A percentile compares a stretch with the other conserved stretches of the same genome.
phyloP scores from a whole-genome alignment of 2,888 invertebrate species.

The Apamea epomidion region DNA sequence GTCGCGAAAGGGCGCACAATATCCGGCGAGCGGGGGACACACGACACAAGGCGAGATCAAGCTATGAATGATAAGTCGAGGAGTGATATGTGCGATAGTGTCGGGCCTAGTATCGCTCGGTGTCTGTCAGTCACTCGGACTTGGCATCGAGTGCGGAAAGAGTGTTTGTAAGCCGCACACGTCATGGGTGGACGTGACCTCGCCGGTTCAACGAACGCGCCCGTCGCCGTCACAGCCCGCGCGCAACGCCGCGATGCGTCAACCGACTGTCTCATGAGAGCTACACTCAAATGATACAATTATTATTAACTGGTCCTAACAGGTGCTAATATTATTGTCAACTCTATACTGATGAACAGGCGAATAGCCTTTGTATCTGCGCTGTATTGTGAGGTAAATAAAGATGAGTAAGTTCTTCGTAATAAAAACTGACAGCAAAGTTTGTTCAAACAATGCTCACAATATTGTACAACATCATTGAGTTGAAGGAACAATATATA shows the following conservation, averaged over 20 bases:
- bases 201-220: constrained; percentile 89
- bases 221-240: constrained; percentile 80
- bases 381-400: background rate
- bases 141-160: constrained; percentile 73
- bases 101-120: constrained; percentile 47
- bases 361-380: background rate
- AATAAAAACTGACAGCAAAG: constrained; percentile 31
- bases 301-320: constrained; percentile 55
- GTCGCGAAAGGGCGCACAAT: constrained; percentile 54
- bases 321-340: constrained; percentile 54
- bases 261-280: constrained; percentile 74
- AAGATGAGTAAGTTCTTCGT: constrained; percentile 6
- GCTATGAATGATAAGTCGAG: constrained; percentile 58
- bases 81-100: constrained; percentile 56
- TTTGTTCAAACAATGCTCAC: constrained; percentile 27
- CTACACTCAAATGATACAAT: constrained; percentile 66
- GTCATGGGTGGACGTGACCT: constrained; percentile 88
- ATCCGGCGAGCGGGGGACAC: constrained; percentile 50
- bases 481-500: constrained; percentile 42
- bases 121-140: constrained; percentile 65
- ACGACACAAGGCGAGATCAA: constrained; percentile 47
- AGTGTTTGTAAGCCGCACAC: constrained; percentile 78
- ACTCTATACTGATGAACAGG: constrained; percentile 7
- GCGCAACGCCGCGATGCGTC: constrained; percentile 82
- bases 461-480: constrained; percentile 40